Percentiles rank a stretch among this genome's conserved stretches.
These are phyloP conservation scores for Torymus texanus DNA, from an alignment of 2,888 invertebrate genomes.

Conservation along the genomic window DNA sequence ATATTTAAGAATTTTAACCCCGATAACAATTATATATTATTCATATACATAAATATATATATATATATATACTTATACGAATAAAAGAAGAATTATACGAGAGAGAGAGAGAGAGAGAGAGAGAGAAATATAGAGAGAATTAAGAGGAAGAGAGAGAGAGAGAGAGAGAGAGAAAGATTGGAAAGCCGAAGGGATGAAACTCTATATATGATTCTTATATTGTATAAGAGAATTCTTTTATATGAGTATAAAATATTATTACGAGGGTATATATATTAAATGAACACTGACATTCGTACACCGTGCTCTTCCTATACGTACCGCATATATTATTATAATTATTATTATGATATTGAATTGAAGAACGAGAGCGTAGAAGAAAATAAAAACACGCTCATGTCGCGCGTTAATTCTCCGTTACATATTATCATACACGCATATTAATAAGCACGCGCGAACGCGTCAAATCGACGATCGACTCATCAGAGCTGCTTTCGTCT, in stretches of 20 bases:
- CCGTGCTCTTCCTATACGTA: constrained; percentile 63
- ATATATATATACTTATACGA: constrained; percentile 36
- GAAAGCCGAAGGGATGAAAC: background rate
- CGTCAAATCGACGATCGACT: constrained; percentile 27
- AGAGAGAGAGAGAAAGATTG: constrained; percentile 4
- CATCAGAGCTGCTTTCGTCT: constrained; percentile 21
- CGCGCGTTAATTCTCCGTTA: no score
- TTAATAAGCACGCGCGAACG: background rate
- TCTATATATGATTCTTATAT: constrained; percentile 58
- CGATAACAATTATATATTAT: constrained; percentile 1
- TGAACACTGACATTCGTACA: constrained; percentile 61
- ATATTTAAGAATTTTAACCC: constrained; percentile 56
- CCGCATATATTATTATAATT: constrained; percentile 40
- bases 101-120: constrained; percentile 23
- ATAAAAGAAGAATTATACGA: background rate
- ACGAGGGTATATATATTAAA: constrained; percentile 7
- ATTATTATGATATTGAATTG: no score
- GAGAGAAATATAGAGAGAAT: background rate
- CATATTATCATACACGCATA: background rate
- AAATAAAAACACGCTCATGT: no score
- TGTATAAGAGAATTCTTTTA: constrained; percentile 64
- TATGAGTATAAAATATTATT: background rate
- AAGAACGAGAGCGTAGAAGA: no score
- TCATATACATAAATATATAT: constrained; percentile 22
- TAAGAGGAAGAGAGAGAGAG: constrained; percentile 3